phyloP scores from a whole-genome alignment of 1,140 invertebrate genomes.

The Samia ricini region DNA sequence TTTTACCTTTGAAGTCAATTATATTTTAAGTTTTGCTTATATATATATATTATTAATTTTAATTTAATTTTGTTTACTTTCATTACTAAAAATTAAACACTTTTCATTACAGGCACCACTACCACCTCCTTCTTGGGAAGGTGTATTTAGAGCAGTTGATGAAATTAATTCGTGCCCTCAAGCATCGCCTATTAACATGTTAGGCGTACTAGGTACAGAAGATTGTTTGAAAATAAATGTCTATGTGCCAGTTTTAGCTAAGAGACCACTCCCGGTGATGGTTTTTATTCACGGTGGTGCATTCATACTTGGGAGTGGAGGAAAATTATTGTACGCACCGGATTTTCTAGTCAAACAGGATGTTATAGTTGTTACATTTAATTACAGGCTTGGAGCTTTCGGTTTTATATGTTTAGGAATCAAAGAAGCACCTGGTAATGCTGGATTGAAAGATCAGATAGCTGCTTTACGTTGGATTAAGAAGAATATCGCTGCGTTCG shows the following conservation, averaged over 20 bases:
- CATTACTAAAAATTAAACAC: slow-evolving; percentile 2
- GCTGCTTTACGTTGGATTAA: slow-evolving; percentile 79
- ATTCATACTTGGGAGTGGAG: slow-evolving; percentile 78
- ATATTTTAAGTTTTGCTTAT: too few relatives aligned
- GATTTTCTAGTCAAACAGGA: slow-evolving; percentile 82
- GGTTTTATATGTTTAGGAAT: slow-evolving; percentile 82
- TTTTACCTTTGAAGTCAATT: too few relatives aligned
- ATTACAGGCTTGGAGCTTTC: slow-evolving; percentile 82
- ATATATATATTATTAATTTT: too few relatives aligned
- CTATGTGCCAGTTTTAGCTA: slow-evolving; percentile 49
- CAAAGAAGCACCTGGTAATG: slow-evolving; percentile 78
- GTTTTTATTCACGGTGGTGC: slow-evolving; percentile 83
- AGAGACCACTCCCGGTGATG: slow-evolving; percentile 77
- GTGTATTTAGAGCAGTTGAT: slow-evolving; percentile 51
- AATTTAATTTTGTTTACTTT: too few relatives aligned
- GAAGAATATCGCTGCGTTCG: slow-evolving; percentile 78
- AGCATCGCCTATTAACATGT: slow-evolving; percentile 7
- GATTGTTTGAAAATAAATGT: slow-evolving; percentile 66
- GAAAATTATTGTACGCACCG: slow-evolving; percentile 76
- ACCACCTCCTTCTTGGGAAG: slow-evolving; percentile 58
- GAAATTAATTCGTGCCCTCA: slow-evolving; percentile 53
- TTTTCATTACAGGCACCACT: slow-evolving; percentile 46
- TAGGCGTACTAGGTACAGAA: slow-evolving; percentile 46
- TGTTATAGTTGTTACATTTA: slow-evolving; percentile 83
- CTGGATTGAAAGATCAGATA: slow-evolving; percentile 79